Conservation (phyloP, 2,113 vertebrate species). For the Platanista minor region DNA sequence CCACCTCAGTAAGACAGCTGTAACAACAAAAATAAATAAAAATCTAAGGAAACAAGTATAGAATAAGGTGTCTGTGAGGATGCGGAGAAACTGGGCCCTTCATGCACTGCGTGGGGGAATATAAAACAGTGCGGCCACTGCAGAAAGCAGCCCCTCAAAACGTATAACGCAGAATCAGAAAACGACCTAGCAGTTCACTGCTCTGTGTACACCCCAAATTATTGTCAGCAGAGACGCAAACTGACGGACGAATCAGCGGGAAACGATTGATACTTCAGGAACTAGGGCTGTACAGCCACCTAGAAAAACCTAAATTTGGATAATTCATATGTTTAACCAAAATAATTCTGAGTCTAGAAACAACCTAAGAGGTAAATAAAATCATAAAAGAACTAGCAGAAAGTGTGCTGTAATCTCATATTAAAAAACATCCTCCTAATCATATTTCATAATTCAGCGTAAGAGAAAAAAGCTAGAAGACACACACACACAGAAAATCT, state of each 20-base stretch:
- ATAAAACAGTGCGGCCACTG: neutral
- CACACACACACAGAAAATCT: neutral
- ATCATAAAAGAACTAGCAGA: neutral
- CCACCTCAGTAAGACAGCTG: neutral
- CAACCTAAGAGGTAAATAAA: neutral
- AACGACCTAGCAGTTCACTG: neutral
- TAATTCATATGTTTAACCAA: neutral
- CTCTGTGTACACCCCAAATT: neutral
- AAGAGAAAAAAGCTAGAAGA: neutral
- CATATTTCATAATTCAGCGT: neutral
- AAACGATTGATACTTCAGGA: neutral
- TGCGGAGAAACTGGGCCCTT: neutral
- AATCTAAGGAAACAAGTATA: neutral
- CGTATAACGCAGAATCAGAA: neutral
- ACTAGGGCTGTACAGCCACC: neutral
- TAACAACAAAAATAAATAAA: neutral
- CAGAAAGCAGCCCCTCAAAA: neutral
- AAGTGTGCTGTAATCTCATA: neutral
- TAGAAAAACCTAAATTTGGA: neutral
- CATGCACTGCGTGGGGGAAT: neutral
- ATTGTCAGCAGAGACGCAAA: neutral
- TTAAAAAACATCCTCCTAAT: neutral
- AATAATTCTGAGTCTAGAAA: neutral
- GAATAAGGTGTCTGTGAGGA: neutral
- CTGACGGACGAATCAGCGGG: neutral